phyloP scores from a whole-genome alignment of 1,140 invertebrate species.

The Aphelenchoides fujianensis region DNA sequence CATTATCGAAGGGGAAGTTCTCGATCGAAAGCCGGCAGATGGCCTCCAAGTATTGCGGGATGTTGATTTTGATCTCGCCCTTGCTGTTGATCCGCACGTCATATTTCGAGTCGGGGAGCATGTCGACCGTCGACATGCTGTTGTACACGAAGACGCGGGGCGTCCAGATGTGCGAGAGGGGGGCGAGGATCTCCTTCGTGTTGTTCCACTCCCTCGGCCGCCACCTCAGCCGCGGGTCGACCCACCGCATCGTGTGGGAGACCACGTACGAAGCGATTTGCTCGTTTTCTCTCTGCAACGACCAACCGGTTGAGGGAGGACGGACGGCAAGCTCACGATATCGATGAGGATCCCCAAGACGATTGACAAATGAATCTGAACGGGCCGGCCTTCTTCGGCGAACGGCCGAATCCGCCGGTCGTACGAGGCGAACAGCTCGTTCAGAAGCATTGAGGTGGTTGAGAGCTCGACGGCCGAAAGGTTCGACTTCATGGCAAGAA shows the following conservation, averaged over 20 bases:
- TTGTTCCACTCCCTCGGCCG: slow-evolving; percentile 43
- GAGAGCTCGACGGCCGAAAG: neutral
- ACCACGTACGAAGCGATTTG: slow-evolving; percentile 52
- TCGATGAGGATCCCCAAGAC: slow-evolving; percentile 54
- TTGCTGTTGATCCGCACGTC: slow-evolving; percentile 42
- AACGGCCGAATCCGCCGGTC: slow-evolving; percentile 39
- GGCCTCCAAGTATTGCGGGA: slow-evolving; percentile 50
- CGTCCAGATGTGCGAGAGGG: slow-evolving; percentile 47
- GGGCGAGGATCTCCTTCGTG: slow-evolving; percentile 43
- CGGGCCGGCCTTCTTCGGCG: slow-evolving; percentile 28
- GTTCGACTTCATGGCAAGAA: neutral
- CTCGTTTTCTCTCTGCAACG: slow-evolving; percentile 54
- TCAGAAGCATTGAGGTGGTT: neutral
- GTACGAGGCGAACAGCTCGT: neutral
- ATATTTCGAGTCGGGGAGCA: slow-evolving; percentile 41
- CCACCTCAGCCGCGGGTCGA: slow-evolving; percentile 36
- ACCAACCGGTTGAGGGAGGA: no score
- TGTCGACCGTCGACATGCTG: slow-evolving; percentile 49
- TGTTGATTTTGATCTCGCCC: slow-evolving; percentile 50
- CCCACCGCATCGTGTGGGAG: slow-evolving; percentile 40
- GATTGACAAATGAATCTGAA: slow-evolving; percentile 49
- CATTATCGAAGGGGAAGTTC: slow-evolving; percentile 51
- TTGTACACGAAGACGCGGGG: slow-evolving; percentile 56
- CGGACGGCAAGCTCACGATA: no score
- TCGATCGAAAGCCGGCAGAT: slow-evolving; percentile 46